Evolutionary conservation across 2,888 invertebrate species (phyloP), one percentile per base, ranked within the genome.

Genomic region (Euplexia lucipara): DNA sequence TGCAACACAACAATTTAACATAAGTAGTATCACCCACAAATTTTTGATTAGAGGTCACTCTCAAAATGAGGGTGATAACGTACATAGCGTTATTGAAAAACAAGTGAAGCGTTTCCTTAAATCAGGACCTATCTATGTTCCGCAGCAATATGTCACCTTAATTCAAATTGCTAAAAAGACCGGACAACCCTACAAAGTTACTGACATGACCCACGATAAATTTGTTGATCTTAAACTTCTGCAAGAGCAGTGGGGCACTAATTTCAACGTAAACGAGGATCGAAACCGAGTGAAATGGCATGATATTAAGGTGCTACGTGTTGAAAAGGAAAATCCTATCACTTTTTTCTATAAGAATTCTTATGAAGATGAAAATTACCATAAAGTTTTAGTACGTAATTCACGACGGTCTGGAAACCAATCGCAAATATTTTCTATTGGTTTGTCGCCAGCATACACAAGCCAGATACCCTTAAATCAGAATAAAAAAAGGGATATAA

Each of bases 141-240:
- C 72, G 41, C 41, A 70, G 3, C 78, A 75, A 64, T 78, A 78
- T 42, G 30, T 56, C 32, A 78, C 75, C 5, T 62, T 79, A 30
- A 80, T 78, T 48, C 20, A 30, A n/a, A 53, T 51, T 1, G 77
- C 78, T 26, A 77, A 78, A 73, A 80, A 79, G 52, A 81, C 63
- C 12, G 77, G 69, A 26, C 65, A 81, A 51, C 63, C 68, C n/a
- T 68, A 71, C 49, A 51, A 47, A 12, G 67, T 71, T 16, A 18
- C 35, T 32, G 77, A 82, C 39, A 56, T 79, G 63, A 72, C 70
- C n/a, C 16, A 65, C 51, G 35, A 58, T 34, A 49, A 61, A 12
- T 69, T 69, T 58, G 20, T 37, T 53, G 49, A 69, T 53, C 10
- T 72, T 30, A 72, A 79, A 73, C 30, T 18, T 16, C 52, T 79